Evolutionary conservation across 2,888 invertebrate genomes (phyloP).

Genomic region (Pomacea canaliculata): DNA sequence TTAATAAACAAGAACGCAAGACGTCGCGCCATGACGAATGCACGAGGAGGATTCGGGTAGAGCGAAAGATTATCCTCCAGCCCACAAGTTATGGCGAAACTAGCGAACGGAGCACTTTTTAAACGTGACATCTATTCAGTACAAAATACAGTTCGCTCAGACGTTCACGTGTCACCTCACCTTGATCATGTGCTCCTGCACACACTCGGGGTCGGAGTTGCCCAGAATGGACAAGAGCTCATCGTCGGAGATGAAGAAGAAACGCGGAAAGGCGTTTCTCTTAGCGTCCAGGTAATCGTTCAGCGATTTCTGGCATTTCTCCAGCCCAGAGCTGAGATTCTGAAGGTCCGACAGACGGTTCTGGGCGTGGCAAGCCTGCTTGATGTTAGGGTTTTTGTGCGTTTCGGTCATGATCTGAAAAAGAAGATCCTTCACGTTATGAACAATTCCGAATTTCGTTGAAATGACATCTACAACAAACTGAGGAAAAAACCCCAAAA

Average conservation of each 20-base stretch:
- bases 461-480: too few relatives aligned
- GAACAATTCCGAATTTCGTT: too few relatives aligned
- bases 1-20: too few relatives aligned
- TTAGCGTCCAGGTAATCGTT: slow-evolving; percentile 88
- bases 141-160: too few relatives aligned
- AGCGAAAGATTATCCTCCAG: too few relatives aligned
- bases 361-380: slow-evolving; percentile 80
- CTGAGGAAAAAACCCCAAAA: too few relatives aligned
- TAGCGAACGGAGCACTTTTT: too few relatives aligned
- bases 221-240: slow-evolving; percentile 89
- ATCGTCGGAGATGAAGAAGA: slow-evolving; percentile 93
- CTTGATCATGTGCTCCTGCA: slow-evolving; percentile 93
- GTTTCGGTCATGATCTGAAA: slow-evolving; percentile 85
- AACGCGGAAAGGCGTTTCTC: slow-evolving; percentile 88
- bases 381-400: slow-evolving; percentile 81
- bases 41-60: too few relatives aligned
- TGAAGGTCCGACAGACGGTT: slow-evolving; percentile 83
- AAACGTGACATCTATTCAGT: too few relatives aligned
- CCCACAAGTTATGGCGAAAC: too few relatives aligned
- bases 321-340: slow-evolving; percentile 80
- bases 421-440: too few relatives aligned
- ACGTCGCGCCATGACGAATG: too few relatives aligned
- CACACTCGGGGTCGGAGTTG: slow-evolving; percentile 83
- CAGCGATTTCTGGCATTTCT: slow-evolving; percentile 89
- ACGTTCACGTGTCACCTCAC: slow-evolving; percentile 66